Base-by-base conservation (phyloP, 2,888 invertebrate species). In the Pegoplata infirma region DNA sequence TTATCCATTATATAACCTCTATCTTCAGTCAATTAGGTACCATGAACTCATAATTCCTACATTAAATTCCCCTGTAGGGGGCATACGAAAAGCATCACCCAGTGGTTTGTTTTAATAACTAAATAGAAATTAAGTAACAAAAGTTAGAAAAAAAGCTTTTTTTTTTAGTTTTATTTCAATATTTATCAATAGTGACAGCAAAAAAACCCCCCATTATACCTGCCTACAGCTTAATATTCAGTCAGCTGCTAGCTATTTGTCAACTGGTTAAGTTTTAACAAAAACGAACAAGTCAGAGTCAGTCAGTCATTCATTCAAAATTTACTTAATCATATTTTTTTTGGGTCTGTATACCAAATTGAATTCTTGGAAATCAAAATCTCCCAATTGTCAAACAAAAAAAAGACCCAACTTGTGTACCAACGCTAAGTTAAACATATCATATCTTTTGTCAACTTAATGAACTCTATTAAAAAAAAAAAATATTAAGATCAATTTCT, bases 301-400 rank as follows among this genome's bases (percentile, higher is more conserved):
- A 63, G 3, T 28, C 49, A 49, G n/a, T 36, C 21, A 32, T 12
- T 36, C 36, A 49, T 17, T 51, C 19, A 63, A 17, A n/a, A 32
- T 36, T 36, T 36, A 36, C 36, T 12, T 16, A 16, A 55, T 16
- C 28, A 3, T 2, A 7, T 14, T 55, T 32, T n/a, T 53, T 49
- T 19, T 49, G 10, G n/a, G 8, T 19, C 6, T 19, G n/a, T 32
- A 17, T 49, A 21, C 21, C 4, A 21, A 63, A 56, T 5, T 10
- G n/a, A 56, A 68, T 58, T 68, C 46, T 67, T 49, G 3, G 36
- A 68, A 68, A 14, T 47, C 21, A 25, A 56, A 47, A 28, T 67
- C n/a, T 25, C 14, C 19, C 19, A 46, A 47, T 66, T 67, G 67
- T 19, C 44, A 56, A n/a, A 46, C 19, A 55, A 46, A 25, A 56